Evolutionary conservation across 2,888 invertebrate genomes (phyloP), one percentile per base, ranked within the genome.

Genomic region (Chesias legatella): DNA sequence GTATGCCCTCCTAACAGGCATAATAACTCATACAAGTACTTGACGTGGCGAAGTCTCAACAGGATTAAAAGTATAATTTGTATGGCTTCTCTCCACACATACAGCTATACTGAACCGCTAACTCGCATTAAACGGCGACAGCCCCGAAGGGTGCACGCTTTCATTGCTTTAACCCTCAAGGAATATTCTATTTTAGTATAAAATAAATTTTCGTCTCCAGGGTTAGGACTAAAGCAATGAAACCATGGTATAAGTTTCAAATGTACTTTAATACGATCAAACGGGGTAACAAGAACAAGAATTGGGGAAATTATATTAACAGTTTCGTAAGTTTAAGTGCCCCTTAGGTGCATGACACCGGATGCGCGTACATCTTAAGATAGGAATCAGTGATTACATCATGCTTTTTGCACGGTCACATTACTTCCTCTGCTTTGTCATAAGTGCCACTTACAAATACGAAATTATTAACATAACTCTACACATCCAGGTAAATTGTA

Each of bases 191-290:
- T 52, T 31, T 41, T 37, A 37, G 33, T 39, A 38, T 23, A 31
- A 28, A 35, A 36, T 56, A 54, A 58, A 51, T 44, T 51, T 45
- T 38, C 38, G 38, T 42, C 29, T 35, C 33, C 17, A 59, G 57
- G 80, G 71, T 48, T 55, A 67, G 82, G 81, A 79, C 76, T 79
- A 85, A 85, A 86, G 85, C 86, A 86, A 86, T 86, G 86, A 86
- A 86, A 86, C 85, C 54, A 79, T 55, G 21, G 29, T 44, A 55
- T 56, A 48, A 43, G 48, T 64, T 76, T 72, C 27, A 58, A 65
- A 70, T 63, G 67, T 51, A 60, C 35, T 80, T 80, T 80, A 79
- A 77, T 78, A 51, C 59, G 57, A 61, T 47, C 56, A 66, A 69
- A 67, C 56, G 66, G 24, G 35, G 39, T 65, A 63, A 67, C 67